These are phyloP conservation scores for Bombus impatiens DNA, from an alignment of 1,140 invertebrate genomes.

Conservation along the genomic window DNA sequence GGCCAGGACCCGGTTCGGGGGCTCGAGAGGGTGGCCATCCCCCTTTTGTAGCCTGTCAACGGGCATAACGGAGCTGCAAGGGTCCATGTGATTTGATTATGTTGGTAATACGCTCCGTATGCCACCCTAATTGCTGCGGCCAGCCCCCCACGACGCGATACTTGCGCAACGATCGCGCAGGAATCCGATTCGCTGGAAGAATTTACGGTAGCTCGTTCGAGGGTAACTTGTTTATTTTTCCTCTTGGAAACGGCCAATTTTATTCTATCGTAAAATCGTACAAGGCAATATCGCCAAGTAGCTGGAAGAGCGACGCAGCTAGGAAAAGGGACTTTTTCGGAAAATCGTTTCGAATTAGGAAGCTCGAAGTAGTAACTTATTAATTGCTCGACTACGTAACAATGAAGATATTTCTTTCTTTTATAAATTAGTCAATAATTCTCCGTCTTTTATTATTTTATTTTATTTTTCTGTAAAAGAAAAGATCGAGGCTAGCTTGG, in stretches of 20 bases:
- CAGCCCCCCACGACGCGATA: conserved; percentile 27
- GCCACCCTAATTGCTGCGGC: conserved; percentile 67
- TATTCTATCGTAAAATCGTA: background rate
- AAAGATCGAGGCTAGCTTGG: too few species aligned
- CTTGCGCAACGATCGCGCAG: conserved; percentile 15
- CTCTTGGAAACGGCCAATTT: background rate
- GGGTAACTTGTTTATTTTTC: background rate
- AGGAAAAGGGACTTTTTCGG: too few species aligned
- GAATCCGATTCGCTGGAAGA: conserved; percentile 1
- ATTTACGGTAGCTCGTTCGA: background rate
- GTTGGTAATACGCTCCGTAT: conserved; percentile 69
- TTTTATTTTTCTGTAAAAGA: background rate
- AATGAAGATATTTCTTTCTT: too few species aligned
- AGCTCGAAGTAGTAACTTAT: background rate
- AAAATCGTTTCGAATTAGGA: background rate
- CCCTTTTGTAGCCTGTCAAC: conserved; percentile 45
- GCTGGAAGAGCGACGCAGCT: too few species aligned
- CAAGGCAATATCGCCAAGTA: too few species aligned
- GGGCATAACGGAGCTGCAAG: conserved; percentile 51
- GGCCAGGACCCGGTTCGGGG: background rate
- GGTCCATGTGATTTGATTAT: conserved; percentile 71
- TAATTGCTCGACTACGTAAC: background rate
- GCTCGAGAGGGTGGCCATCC: conserved; percentile 31
- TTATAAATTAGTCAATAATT: too few species aligned
- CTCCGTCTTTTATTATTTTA: too few species aligned